Evolutionary conservation across 1,140 invertebrate species (phyloP).

Genomic region (Neuroterus valhalla): DNA sequence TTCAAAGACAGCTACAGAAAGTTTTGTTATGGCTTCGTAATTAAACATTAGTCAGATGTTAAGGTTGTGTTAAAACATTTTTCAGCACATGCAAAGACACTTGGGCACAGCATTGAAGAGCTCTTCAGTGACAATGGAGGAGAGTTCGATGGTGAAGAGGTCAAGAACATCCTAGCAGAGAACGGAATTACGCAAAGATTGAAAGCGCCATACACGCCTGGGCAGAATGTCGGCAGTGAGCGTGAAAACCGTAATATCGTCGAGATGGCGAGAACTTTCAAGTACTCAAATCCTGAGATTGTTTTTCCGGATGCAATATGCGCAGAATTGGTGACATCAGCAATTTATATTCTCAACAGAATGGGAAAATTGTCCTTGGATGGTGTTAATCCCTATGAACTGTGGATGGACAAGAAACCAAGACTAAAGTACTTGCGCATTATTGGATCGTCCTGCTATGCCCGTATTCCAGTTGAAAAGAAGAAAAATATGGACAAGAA

Average conservation of each 20-base stretch:
- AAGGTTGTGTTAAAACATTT: constrained; percentile 51
- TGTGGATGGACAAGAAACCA: constrained; percentile 52
- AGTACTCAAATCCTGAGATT: constrained; percentile 56
- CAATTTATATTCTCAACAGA: constrained; percentile 58
- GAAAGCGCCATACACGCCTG: constrained; percentile 61
- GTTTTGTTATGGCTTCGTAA: constrained; percentile 58
- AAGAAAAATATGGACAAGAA: constrained; percentile 39
- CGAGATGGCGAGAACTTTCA: constrained; percentile 63
- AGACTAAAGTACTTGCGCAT: constrained; percentile 52
- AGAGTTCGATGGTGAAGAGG: constrained; percentile 60
- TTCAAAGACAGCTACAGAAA: constrained; percentile 60
- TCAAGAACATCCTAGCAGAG: constrained; percentile 50
- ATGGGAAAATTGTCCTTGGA: constrained; percentile 52
- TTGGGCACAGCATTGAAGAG: constrained; percentile 54
- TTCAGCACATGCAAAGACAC: constrained; percentile 46
- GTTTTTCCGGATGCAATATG: constrained; percentile 54
- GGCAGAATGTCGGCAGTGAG: constrained; percentile 63
- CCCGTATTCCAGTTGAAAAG: constrained; percentile 36
- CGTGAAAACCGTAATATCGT: constrained; percentile 64
- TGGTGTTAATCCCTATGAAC: constrained; percentile 53
- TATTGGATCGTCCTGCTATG: constrained; percentile 42
- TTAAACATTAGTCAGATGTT: constrained; percentile 58
- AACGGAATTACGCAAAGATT: constrained; percentile 55
- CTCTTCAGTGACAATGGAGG: constrained; percentile 62
- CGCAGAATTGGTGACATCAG: constrained; percentile 55